Conservation (phyloP, 1,140 invertebrate species). For the Eumeta japonica region DNA sequence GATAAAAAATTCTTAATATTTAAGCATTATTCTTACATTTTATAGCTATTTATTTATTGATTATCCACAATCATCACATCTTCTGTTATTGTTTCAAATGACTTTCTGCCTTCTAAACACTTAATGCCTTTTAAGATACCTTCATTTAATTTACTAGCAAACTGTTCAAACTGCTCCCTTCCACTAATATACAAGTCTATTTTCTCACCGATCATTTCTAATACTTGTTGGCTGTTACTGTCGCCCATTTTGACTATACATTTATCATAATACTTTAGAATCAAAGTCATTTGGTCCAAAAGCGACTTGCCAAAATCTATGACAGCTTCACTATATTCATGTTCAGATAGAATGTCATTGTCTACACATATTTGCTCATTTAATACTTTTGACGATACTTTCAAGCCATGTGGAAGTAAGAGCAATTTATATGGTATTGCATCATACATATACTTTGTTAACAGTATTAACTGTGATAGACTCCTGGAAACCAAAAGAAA, state of each 20-base stretch:
- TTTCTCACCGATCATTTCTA: constrained; percentile 21
- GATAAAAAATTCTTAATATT: too few species aligned
- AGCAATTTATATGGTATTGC: constrained; percentile 27
- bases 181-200: constrained; percentile 29
- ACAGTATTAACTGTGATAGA: constrained; percentile 23
- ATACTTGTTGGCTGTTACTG: constrained; percentile 14
- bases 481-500: constrained; percentile 21
- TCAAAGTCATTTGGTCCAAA: constrained; percentile 18
- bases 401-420: constrained; percentile 22
- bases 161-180: constrained; percentile 16
- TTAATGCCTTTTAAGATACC: constrained; percentile 12
- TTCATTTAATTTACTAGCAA: constrained; percentile 22
- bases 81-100: constrained; percentile 1
- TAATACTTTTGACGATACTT: constrained; percentile 17
- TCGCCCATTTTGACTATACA: constrained; percentile 32
- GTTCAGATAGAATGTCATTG: too few species aligned
- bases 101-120: background rate
- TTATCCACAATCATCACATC: background rate
- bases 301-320: constrained; percentile 19
- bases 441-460: constrained; percentile 32
- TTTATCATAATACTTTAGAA: constrained; percentile 29
- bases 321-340: too few species aligned
- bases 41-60: too few species aligned
- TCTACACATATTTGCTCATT: too few species aligned
- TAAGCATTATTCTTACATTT: too few species aligned